These are phyloP conservation scores for Pachycephala philippinensis DNA, from an alignment of 2,113 vertebrate species.

Conservation along the genomic window DNA sequence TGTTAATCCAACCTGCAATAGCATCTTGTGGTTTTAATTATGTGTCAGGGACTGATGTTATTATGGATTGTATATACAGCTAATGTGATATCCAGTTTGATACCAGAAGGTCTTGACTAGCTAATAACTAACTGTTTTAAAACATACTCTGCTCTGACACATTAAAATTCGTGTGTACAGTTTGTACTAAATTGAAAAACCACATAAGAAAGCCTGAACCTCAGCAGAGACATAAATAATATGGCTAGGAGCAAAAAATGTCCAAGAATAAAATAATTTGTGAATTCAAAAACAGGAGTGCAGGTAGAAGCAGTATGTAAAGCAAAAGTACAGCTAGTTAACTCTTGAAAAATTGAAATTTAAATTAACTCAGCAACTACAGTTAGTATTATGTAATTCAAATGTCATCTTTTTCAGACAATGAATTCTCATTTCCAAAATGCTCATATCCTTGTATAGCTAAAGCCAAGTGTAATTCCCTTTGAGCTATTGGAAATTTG, in stretches of 20 bases:
- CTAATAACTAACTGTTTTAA: background rate
- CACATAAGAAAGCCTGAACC: background rate
- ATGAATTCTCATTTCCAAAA: background rate
- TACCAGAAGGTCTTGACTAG: background rate
- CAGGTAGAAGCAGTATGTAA: background rate
- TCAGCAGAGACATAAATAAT: background rate
- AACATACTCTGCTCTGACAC: background rate
- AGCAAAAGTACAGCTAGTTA: background rate
- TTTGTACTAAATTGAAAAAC: slow-evolving; percentile 17
- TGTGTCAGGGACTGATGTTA: background rate
- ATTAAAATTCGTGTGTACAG: background rate
- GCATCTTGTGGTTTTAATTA: background rate
- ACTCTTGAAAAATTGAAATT: background rate
- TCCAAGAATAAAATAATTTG: background rate
- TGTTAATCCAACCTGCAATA: background rate
- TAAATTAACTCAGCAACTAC: background rate
- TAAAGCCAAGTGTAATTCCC: background rate
- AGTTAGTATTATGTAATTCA: background rate
- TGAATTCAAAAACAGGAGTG: background rate
- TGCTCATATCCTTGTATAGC: background rate
- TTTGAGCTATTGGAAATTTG: background rate
- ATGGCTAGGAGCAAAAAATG: background rate
- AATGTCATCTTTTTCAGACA: background rate
- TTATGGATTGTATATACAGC: background rate
- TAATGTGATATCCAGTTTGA: background rate